phyloP scores from a whole-genome alignment of 2,113 vertebrate species.

The Ifrita kowaldi region DNA sequence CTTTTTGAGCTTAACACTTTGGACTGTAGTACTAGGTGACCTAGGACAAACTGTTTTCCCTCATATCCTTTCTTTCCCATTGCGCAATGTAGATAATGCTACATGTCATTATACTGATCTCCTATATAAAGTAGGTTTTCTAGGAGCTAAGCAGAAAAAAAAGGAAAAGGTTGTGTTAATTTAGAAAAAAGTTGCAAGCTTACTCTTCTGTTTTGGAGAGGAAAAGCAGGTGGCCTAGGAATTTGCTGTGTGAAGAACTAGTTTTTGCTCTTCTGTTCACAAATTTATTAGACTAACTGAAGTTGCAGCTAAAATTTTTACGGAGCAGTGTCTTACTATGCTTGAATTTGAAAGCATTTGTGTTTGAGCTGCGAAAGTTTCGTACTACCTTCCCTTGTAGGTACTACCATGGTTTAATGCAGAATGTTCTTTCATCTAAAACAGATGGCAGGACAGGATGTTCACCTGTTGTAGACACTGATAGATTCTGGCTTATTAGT shows the following conservation, averaged over 20 bases:
- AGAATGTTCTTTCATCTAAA: not conserved
- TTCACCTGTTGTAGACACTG: not conserved
- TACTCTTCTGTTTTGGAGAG: not conserved
- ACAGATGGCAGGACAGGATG: not conserved
- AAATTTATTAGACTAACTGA: not conserved
- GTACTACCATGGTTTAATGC: not conserved
- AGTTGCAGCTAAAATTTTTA: not conserved
- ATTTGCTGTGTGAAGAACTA: not conserved
- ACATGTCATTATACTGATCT: not conserved
- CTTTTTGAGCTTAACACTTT: not conserved
- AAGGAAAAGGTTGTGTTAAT: not conserved
- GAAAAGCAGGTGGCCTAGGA: not conserved
- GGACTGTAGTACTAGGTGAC: not conserved
- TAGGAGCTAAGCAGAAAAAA: not conserved
- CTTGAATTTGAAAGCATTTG: not conserved
- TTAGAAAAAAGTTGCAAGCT: not conserved
- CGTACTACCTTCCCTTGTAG: not conserved
- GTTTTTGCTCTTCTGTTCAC: not conserved
- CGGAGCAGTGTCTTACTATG: rapidly evolving
- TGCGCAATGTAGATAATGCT: not conserved
- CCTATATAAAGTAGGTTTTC: not conserved
- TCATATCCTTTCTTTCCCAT: not conserved
- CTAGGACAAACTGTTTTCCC: not conserved
- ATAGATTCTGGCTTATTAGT: not conserved
- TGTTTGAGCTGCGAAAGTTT: not conserved